Percentiles rank a stretch among this genome's conserved stretches.
phyloP scores from a whole-genome alignment of 2,113 vertebrate genomes.

The Maccullochella peelii region DNA sequence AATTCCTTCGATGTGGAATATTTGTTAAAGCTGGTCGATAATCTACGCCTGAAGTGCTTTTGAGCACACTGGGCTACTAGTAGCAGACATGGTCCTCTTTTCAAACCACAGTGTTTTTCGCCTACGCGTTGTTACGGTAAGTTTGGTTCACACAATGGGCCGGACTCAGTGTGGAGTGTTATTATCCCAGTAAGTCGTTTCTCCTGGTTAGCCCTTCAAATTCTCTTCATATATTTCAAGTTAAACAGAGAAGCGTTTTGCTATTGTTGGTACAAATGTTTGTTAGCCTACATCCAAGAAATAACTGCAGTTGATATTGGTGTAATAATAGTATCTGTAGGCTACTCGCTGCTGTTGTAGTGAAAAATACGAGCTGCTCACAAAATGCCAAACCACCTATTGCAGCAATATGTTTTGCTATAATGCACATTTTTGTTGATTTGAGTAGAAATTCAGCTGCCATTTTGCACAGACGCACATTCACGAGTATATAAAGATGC shows the following conservation, averaged over 20 bases:
- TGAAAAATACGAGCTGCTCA: background rate
- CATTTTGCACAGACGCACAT: background rate
- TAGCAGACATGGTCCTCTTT: slow-evolving; percentile 83
- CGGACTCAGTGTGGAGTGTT: slow-evolving; percentile 73
- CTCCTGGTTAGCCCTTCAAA: slow-evolving; percentile 28
- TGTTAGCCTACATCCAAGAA: background rate
- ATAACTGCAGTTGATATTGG: background rate
- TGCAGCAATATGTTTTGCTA: background rate
- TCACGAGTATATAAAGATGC: background rate
- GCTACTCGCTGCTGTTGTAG: background rate
- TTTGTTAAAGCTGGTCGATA: slow-evolving; percentile 46
- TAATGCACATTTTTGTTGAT: background rate
- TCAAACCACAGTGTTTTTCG: slow-evolving; percentile 85
- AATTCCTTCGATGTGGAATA: slow-evolving; percentile 48
- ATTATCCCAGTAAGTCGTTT: slow-evolving; percentile 63
- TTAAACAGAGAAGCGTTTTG: slow-evolving; percentile 17
- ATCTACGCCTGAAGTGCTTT: slow-evolving; percentile 69
- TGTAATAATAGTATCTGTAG: background rate
- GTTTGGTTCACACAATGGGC: slow-evolving; percentile 84
- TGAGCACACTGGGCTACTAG: slow-evolving; percentile 75
- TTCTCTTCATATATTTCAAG: background rate
- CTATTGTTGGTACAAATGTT: slow-evolving; percentile 7
- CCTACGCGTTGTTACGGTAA: slow-evolving; percentile 89
- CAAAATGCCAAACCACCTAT: background rate
- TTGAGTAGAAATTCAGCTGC: background rate